These are phyloP conservation scores for Python bivittatus DNA, from an alignment of 2,113 vertebrate genomes.

Conservation along the genomic window DNA sequence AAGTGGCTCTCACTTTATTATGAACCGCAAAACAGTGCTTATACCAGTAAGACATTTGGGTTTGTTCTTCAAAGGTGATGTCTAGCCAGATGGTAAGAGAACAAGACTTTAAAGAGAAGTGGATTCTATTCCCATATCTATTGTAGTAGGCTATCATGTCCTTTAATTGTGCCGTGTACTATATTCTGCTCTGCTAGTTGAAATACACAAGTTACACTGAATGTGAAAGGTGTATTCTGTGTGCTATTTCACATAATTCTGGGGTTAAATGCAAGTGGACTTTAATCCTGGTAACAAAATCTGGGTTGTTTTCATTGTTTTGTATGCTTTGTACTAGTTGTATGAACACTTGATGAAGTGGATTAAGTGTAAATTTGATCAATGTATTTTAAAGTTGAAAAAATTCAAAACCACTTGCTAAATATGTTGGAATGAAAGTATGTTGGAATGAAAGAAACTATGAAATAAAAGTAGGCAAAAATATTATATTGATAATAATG, in stretches of 20 bases:
- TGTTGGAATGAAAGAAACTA: no score
- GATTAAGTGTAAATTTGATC: not conserved
- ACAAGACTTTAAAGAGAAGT: not conserved
- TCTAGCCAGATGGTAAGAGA: not conserved
- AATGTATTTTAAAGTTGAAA: not conserved
- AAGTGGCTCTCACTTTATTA: not conserved
- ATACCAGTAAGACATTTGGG: not conserved
- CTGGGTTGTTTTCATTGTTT: not conserved
- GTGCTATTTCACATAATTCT: not conserved
- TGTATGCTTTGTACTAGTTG: not conserved
- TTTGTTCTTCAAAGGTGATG: conserved; percentile 2
- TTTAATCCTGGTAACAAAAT: not conserved
- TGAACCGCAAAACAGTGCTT: conserved; percentile 2
- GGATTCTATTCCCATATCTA: not conserved
- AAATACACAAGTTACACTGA: not conserved
- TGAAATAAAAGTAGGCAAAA: no score
- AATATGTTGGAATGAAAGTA: no score
- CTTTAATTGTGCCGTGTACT: not conserved
- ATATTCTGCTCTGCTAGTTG: not conserved
- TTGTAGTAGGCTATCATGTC: not conserved
- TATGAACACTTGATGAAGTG: not conserved
- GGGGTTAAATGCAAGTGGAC: not conserved
- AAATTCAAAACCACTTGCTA: not conserved
- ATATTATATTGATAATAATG: no score
- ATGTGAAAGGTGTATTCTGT: not conserved